Percentiles rank a stretch among this genome's conserved stretches.
phyloP scores from a whole-genome alignment of 1,140 invertebrate genomes.

The Drosophila busckii region DNA sequence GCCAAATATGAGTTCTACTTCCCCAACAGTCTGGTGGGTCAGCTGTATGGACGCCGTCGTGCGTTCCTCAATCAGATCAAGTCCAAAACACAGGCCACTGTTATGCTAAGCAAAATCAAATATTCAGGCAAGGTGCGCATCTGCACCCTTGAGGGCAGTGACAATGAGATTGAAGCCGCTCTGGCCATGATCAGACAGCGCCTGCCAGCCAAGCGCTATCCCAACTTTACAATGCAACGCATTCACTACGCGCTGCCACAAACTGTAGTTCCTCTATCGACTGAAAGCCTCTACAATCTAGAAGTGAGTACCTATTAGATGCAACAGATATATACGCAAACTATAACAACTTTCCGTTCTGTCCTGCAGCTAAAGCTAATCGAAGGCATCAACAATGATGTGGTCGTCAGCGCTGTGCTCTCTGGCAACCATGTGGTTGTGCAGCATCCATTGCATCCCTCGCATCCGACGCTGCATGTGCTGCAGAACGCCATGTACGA shows the following conservation, averaged over 20 bases:
- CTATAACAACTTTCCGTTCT: not conserved
- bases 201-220: slow-evolving; percentile 89
- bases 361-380: slow-evolving; percentile 87
- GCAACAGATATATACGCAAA: slow-evolving; percentile 11
- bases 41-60: slow-evolving; percentile 92
- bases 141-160: slow-evolving; percentile 89
- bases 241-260: slow-evolving; percentile 83
- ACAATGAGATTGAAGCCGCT: slow-evolving; percentile 87
- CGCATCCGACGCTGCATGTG: slow-evolving; percentile 88
- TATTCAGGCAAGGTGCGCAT: slow-evolving; percentile 86
- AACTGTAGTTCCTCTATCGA: slow-evolving; percentile 71
- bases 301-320: slow-evolving; percentile 52
- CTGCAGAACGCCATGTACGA: slow-evolving; percentile 87
- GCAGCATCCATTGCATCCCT: slow-evolving; percentile 95
- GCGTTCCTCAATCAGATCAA: slow-evolving; percentile 90
- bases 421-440: slow-evolving; percentile 92
- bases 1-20: slow-evolving; percentile 88
- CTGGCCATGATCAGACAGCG: slow-evolving; percentile 90
- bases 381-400: slow-evolving; percentile 95
- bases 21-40: slow-evolving; percentile 88
- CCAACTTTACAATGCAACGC: slow-evolving; percentile 88
- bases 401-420: slow-evolving; percentile 90
- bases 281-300: slow-evolving; percentile 65
- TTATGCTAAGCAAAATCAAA: slow-evolving; percentile 88
- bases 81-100: slow-evolving; percentile 86